phyloP scores from a whole-genome alignment of 2,888 invertebrate genomes.

The Dasysyrphus tricinctus region DNA sequence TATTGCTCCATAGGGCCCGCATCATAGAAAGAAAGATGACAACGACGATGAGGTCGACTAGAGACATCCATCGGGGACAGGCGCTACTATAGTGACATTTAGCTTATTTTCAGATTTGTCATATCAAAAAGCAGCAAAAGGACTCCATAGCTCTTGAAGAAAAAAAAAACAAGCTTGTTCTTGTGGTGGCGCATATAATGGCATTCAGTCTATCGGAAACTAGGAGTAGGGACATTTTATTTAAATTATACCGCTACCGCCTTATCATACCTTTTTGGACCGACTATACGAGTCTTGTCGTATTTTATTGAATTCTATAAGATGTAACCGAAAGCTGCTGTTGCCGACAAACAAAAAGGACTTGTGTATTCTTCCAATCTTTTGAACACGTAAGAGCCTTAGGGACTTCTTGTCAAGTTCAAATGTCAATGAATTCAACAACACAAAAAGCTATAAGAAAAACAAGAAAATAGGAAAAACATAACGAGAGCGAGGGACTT shows the following conservation, averaged over 20 bases:
- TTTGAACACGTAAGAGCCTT: slow-evolving; percentile 59
- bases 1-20: neutral
- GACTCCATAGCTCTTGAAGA: slow-evolving; percentile 47
- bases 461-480: slow-evolving; percentile 31
- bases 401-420: slow-evolving; percentile 68
- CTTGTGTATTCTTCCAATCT: slow-evolving; percentile 38
- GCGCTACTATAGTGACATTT: slow-evolving; percentile 60
- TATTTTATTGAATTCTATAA: slow-evolving; percentile 51
- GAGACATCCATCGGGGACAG: slow-evolving; percentile 55
- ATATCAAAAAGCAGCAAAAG: slow-evolving; percentile 56
- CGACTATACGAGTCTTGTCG: neutral
- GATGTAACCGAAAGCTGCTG: slow-evolving; percentile 33
- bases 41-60: slow-evolving; percentile 4
- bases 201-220: slow-evolving; percentile 39
- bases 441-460: slow-evolving; percentile 7
- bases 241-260: slow-evolving; percentile 57
- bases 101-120: slow-evolving; percentile 73
- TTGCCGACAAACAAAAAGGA: slow-evolving; percentile 4
- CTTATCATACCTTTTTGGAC: slow-evolving; percentile 17
- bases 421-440: slow-evolving; percentile 73
- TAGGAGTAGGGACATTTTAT: slow-evolving; percentile 58
- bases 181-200: slow-evolving; percentile 53
- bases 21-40: neutral
- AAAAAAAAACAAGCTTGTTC: slow-evolving; percentile 25
- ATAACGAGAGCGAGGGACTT: slow-evolving; percentile 3